These are phyloP conservation scores for Apantesis nais DNA, from an alignment of 2,888 invertebrate genomes.

Conservation along the genomic window DNA sequence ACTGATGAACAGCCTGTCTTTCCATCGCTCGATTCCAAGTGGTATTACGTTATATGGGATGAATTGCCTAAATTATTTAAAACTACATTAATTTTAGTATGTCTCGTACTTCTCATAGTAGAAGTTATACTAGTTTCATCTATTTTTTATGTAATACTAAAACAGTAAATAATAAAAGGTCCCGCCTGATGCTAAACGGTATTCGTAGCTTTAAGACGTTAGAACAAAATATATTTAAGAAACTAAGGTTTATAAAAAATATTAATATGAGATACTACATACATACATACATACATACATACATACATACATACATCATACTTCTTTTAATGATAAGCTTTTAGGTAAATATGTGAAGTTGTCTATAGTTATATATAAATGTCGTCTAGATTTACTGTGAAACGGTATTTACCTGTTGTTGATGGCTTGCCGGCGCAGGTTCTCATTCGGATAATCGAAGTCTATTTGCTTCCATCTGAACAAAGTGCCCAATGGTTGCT, in stretches of 20 bases:
- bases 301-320: too few species aligned
- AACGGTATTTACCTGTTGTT: constrained; percentile 58
- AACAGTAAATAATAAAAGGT: neutral
- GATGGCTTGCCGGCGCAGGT: constrained; percentile 61
- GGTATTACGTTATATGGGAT: constrained; percentile 90
- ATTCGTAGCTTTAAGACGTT: neutral
- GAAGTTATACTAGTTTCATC: neutral
- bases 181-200: neutral
- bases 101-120: neutral
- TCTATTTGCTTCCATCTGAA: constrained; percentile 81
- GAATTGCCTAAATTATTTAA: constrained; percentile 77
- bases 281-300: too few species aligned
- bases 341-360: neutral
- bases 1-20: constrained; percentile 89
- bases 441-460: constrained; percentile 60
- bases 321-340: too few species aligned
- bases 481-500: constrained; percentile 66
- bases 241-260: too few species aligned
- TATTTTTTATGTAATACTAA: neutral
- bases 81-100: neutral
- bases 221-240: too few species aligned
- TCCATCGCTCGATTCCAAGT: constrained; percentile 89
- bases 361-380: neutral
- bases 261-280: too few species aligned
- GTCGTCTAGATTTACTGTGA: constrained; percentile 10